phyloP scores from a whole-genome alignment of 2,113 vertebrate species.

The Catharus bicknelli region DNA sequence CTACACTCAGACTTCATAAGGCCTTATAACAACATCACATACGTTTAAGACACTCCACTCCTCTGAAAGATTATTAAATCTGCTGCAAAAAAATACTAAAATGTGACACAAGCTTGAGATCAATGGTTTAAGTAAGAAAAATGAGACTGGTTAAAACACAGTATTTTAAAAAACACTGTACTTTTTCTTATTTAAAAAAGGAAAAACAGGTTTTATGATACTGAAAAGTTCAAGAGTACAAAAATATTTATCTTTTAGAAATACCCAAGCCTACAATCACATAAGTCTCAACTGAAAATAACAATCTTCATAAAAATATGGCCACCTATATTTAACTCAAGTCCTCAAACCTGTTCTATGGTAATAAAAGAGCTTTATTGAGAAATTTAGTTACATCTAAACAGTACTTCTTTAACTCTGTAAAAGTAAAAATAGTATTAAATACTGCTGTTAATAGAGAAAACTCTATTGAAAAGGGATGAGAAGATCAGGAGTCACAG shows the following conservation, averaged over 20 bases:
- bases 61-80: not conserved
- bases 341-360: not conserved
- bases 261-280: constrained; percentile 4
- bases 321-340: not conserved
- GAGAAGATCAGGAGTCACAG: not conserved
- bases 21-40: not conserved
- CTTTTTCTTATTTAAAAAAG: constrained; percentile 10
- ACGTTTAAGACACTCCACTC: not conserved
- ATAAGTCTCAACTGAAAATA: constrained; percentile 9
- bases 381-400: not conserved
- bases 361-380: not conserved
- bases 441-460: not conserved
- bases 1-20: not conserved
- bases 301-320: constrained; percentile 38
- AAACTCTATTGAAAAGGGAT: not conserved
- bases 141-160: not conserved
- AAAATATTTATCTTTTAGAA: constrained; percentile 57
- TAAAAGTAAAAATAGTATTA: not conserved
- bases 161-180: not conserved
- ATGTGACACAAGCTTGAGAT: not conserved
- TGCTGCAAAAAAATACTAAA: not conserved
- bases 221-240: constrained; percentile 27
- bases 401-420: not conserved
- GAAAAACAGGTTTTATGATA: not conserved
- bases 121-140: not conserved